Conservation (phyloP, 1,140 invertebrate species). For the Cotesia typhae region DNA sequence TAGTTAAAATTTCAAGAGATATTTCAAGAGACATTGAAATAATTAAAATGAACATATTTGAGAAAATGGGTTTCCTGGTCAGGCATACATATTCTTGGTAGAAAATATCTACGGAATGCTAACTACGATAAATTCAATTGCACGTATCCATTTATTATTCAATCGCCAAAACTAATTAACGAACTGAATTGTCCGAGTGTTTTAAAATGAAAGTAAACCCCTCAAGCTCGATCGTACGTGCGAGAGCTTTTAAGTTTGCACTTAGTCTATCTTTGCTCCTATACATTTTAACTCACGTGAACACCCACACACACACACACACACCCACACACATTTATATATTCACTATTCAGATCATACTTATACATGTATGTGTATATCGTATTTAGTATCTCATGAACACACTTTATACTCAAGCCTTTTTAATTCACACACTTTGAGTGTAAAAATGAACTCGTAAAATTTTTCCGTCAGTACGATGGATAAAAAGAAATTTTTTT, state of each 20-base stretch:
- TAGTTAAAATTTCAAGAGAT: neutral
- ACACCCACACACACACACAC: neutral
- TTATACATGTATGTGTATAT: no score
- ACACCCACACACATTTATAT: neutral
- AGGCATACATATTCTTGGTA: no score
- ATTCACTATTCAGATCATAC: no score
- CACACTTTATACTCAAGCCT: no score
- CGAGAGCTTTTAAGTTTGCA: constrained; percentile 34
- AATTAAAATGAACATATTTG: neutral
- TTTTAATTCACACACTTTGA: no score
- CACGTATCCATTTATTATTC: constrained; percentile 20
- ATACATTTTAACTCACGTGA: constrained; percentile 12
- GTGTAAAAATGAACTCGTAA: no score
- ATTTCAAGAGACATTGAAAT: neutral
- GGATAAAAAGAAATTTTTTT: no score
- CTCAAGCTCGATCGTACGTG: constrained; percentile 28
- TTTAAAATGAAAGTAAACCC: constrained; percentile 23
- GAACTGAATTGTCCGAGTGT: constrained; percentile 21
- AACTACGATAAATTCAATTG: constrained; percentile 8
- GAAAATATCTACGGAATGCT: no score
- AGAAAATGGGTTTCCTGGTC: no score
- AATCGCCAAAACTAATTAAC: constrained; percentile 32
- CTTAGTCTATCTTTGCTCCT: constrained; percentile 23
- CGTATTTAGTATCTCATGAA: no score
- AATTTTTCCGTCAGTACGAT: no score